Evolutionary conservation across 2,113 vertebrate genomes (phyloP), one percentile per base, ranked within the genome.

Genomic region (Ictalurus furcatus): DNA sequence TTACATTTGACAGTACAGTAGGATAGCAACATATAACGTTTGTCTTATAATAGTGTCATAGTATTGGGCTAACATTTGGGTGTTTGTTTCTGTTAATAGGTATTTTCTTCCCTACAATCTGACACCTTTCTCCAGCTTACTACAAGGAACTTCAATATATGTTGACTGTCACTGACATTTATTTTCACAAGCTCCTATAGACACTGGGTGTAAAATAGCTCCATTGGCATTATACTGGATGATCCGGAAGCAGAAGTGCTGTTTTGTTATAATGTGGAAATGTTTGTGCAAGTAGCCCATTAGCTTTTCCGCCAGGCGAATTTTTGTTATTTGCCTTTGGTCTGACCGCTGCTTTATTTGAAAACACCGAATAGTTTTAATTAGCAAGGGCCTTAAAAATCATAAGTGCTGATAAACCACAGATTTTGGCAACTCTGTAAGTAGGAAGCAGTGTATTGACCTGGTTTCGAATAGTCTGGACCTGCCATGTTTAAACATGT

Each of bases 401-500:
- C 58, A 83, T 23, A 25, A 61, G 37, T 63, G 34, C 59, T 84
- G 58, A 21, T 16, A 14, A 44, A 44, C 21, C 12, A 12, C 37
- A 84, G 37, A 84, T 84, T 44, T 40, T 61, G 81, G 58, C 81
- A 63, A 23, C 5, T 84, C 37, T 44, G 11, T 83, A 73, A 83
- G 37, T 73, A 69, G 30, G 25, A 71, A 67, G 80, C 65, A 67
- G 61, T 23, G 30, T 8, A 52, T 28, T 89, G 44, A 61, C 71
- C 48, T 73, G 16, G 40, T 78, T 85, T 44, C 8, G 44, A 84
- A 56, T 13, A 21, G 59, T 85, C 52, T n/a, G 13, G 61, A 86
- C 25, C 74, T 59, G 61, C 88, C 84, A 89, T n/a, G 82, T 85
- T 65, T 80, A 85, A 85, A 80, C 34, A 34, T 69, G 52, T 71